Percentiles rank a stretch among this genome's conserved stretches.
Evolutionary conservation across 1,140 invertebrate species (phyloP).

Genomic region (Trissolcus basalis): DNA sequence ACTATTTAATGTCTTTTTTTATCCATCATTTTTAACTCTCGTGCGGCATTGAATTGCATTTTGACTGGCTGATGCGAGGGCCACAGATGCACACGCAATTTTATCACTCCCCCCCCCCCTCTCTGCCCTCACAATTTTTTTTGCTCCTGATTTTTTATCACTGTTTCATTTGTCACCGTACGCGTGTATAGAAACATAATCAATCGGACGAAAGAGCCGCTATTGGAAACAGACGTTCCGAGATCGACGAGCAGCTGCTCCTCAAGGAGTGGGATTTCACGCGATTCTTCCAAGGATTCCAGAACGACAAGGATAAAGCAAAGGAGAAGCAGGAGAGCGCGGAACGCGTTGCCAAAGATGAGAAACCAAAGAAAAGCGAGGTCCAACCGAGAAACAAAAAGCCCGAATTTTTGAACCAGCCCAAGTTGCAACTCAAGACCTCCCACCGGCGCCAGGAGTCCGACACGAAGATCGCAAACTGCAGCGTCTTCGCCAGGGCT

Average conservation of each 20-base stretch:
- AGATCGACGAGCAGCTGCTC: constrained; percentile 83
- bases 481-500: constrained; percentile 82
- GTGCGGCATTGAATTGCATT: constrained; percentile 21
- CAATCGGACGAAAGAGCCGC: constrained; percentile 68
- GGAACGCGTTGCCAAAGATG: constrained; percentile 36
- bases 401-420: constrained; percentile 43
- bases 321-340: constrained; percentile 62
- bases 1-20: neutral
- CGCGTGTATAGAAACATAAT: constrained; percentile 70
- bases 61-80: constrained; percentile 3
- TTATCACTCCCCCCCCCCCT: neutral
- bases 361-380: neutral
- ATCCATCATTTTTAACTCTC: constrained; percentile 11
- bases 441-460: constrained; percentile 79
- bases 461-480: constrained; percentile 80
- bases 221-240: constrained; percentile 72
- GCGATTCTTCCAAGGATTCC: constrained; percentile 84
- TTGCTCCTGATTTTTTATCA: constrained; percentile 65
- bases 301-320: constrained; percentile 72
- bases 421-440: constrained; percentile 70
- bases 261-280: constrained; percentile 90
- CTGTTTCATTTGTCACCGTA: constrained; percentile 65
- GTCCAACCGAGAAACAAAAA: constrained; percentile 44
- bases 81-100: constrained; percentile 2
- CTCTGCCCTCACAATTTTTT: constrained; percentile 58